A percentile compares a stretch with the other conserved stretches of the same genome.
Conservation (phyloP, 2,888 invertebrate species). For the Limnephilus marmoratus region DNA sequence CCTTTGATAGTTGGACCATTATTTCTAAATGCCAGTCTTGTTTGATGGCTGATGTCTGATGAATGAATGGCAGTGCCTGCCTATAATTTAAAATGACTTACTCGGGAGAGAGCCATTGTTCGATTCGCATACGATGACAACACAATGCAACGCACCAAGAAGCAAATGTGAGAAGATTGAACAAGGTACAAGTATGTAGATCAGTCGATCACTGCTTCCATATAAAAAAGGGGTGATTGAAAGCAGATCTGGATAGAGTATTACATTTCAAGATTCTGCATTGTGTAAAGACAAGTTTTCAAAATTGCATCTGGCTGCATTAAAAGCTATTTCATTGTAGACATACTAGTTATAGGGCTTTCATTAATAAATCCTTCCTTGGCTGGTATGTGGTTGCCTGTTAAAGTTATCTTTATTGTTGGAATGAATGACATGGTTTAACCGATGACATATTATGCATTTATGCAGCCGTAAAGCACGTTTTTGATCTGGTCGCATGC, state of each 20-base stretch:
- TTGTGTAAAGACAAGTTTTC: not conserved
- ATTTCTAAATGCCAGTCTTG: not conserved
- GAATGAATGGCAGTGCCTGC: not conserved
- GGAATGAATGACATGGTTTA: conserved; percentile 14
- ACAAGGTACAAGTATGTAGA: not conserved
- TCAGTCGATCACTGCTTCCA: not conserved
- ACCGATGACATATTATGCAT: conserved; percentile 12
- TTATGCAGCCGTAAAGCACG: conserved; percentile 12
- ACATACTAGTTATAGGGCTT: not conserved
- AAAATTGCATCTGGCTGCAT: not conserved
- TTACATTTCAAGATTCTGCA: conserved; percentile 2
- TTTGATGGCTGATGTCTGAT: not conserved
- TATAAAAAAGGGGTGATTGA: not conserved
- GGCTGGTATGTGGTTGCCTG: not conserved
- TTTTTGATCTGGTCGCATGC: conserved; percentile 26
- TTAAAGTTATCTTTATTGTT: not conserved
- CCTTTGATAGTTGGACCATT: not conserved
- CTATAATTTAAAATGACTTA: not conserved
- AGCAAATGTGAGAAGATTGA: not conserved
- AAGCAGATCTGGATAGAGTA: not conserved
- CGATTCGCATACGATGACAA: conserved; percentile 2
- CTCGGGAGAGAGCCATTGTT: not conserved
- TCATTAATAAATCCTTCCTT: not conserved
- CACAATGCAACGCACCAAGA: not conserved
- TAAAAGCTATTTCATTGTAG: not conserved